Evolutionary conservation across 2,113 vertebrate species (phyloP), one percentile per base, ranked within the genome.

Genomic region (Philantomba maxwellii): DNA sequence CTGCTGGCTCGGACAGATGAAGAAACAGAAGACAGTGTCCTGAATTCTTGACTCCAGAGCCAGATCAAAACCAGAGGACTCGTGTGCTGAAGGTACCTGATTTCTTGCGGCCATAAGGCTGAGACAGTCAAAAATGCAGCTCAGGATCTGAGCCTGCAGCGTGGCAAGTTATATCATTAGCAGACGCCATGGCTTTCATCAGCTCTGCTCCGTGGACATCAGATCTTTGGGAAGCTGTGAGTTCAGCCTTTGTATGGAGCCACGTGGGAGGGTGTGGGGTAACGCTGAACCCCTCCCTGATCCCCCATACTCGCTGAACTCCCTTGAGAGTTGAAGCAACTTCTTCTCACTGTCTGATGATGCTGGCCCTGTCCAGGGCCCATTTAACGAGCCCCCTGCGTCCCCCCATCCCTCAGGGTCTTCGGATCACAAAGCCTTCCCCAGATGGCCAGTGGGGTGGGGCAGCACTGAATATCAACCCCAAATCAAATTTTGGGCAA

Each of bases 11-110:
- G 0, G 66, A 47, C 58, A 28, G 10, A 6, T 7, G 28, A n/a
- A 62, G 84, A 49, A 49, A 7, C 84, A 73, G 86, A 87, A 49
- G 57, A 45, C 21, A 15, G 5, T 8, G 39, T 73, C 85, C 66
- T n/a, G 19, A 82, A n/a, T 28, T 51, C 64, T 60, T 53, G 51
- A n/a, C 78, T 93, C 64, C 70, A 78, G 70, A 82, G 25, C 80
- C 70, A 36, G 45, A 83, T 60, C 4, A 28, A 47, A 81, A 16
- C 17, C n/a, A 0, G 7, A 64, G 43, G 49, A 45, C 51, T 21
- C 7, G 8, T 55, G 3, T 36, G 28, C 82, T 55, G 6, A 51
- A 55, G 53, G 30, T 14, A 23, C 43, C 26, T 33, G 9, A 19
- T 3, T 85, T 60, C 60, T 57, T 47, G 3, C 14, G 33, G 70